Evolutionary conservation across 64 coral and sea anemone genomes (phyloP).

Genomic region (Pachyseris speciosa): DNA sequence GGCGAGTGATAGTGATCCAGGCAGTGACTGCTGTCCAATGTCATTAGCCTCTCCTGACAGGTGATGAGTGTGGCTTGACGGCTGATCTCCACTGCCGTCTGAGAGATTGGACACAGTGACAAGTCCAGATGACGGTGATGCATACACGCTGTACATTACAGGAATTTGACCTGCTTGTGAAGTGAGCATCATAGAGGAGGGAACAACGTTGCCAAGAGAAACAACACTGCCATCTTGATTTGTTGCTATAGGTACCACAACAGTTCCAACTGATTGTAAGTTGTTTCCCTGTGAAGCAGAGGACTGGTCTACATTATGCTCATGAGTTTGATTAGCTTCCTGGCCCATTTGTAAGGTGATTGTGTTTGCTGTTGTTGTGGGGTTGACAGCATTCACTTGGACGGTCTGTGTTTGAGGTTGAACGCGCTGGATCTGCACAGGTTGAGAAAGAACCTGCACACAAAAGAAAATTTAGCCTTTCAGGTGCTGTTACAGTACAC

Average conservation of each 20-base stretch:
- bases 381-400: background rate
- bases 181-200: slow-evolving; percentile 89
- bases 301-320: slow-evolving; percentile 77
- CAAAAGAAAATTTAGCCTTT: background rate
- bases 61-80: slow-evolving; percentile 61
- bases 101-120: slow-evolving; percentile 78
- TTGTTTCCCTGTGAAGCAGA: slow-evolving; percentile 53
- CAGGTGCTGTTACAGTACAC: no score
- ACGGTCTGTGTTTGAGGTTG: slow-evolving; percentile 62
- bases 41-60: slow-evolving; percentile 66
- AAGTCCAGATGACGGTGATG: slow-evolving; percentile 73
- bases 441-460: slow-evolving; percentile 51
- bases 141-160: slow-evolving; percentile 88
- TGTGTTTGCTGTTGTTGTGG: slow-evolving; percentile 45
- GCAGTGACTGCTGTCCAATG: slow-evolving; percentile 40
- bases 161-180: slow-evolving; percentile 88
- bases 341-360: slow-evolving; percentile 64
- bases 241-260: slow-evolving; percentile 87
- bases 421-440: slow-evolving; percentile 63
- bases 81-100: slow-evolving; percentile 46
- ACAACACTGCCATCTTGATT: slow-evolving; percentile 89
- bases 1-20: slow-evolving; percentile 64
- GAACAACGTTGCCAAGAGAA: slow-evolving; percentile 83
- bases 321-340: slow-evolving; percentile 72
- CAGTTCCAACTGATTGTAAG: slow-evolving; percentile 77